phyloP scores from a whole-genome alignment of 2,113 vertebrate genomes.

The Gallinago jamesoni region DNA sequence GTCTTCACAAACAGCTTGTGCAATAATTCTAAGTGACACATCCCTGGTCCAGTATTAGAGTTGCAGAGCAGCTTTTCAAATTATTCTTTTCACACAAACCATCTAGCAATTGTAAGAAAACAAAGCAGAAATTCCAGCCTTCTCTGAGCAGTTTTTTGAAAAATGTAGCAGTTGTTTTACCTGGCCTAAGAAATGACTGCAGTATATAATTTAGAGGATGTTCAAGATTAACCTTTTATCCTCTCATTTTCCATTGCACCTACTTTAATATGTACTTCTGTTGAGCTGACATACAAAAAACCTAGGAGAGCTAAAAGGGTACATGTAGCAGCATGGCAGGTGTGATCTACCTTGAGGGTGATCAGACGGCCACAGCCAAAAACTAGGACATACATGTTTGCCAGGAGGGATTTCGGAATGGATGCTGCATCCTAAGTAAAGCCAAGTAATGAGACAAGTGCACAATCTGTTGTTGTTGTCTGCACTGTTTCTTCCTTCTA shows the following conservation, averaged over 20 bases:
- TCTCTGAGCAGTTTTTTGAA: neutral
- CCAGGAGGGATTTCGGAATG: neutral
- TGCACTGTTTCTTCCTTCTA: neutral
- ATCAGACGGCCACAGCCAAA: neutral
- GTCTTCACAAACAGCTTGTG: neutral
- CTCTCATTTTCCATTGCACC: neutral
- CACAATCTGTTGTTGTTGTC: neutral
- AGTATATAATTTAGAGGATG: neutral
- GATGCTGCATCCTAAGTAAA: neutral
- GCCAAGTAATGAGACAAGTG: neutral
- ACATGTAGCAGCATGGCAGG: neutral
- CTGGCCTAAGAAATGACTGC: neutral
- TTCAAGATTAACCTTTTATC: neutral
- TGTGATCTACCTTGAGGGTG: conserved; percentile 42
- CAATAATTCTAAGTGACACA: neutral
- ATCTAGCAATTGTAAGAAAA: neutral
- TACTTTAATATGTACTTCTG: neutral
- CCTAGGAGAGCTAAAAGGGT: neutral
- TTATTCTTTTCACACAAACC: neutral
- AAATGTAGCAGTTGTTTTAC: neutral
- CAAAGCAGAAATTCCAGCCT: neutral
- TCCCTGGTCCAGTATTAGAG: neutral
- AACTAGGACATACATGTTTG: neutral
- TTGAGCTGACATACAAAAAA: neutral
- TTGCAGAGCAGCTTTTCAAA: neutral